These are phyloP conservation scores for Calameuta pallipes DNA, from an alignment of 2,888 invertebrate genomes.

Conservation along the genomic window DNA sequence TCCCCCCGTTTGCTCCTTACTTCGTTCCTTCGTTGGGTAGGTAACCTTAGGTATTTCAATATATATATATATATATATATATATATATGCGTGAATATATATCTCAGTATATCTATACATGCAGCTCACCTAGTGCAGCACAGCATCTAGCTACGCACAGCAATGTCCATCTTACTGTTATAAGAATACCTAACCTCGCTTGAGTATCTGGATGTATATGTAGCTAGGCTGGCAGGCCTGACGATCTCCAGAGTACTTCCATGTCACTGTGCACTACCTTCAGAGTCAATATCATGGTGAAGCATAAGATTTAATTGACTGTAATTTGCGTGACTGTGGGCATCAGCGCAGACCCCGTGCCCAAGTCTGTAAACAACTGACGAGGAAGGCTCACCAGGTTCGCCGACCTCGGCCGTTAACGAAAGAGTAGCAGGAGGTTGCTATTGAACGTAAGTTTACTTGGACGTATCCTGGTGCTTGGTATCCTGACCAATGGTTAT, in stretches of 20 bases:
- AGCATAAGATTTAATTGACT: constrained; percentile 50
- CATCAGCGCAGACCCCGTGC: constrained; percentile 30
- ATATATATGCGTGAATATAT: constrained; percentile 12
- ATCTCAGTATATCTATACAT: constrained; percentile 6
- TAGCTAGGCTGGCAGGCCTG: neutral
- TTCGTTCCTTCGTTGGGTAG: neutral
- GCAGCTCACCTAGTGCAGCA: neutral
- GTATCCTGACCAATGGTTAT: neutral
- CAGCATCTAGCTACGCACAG: neutral
- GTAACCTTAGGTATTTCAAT: constrained; percentile 7
- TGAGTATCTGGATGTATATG: neutral
- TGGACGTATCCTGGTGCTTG: neutral
- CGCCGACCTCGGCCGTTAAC: neutral
- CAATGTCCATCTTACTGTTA: neutral
- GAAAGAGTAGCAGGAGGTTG: neutral
- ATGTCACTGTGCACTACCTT: neutral
- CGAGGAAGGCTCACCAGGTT: constrained; percentile 8
- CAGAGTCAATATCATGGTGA: constrained; percentile 43
- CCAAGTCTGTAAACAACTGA: constrained; percentile 40
- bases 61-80: constrained; percentile 12
- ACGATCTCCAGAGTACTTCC: neutral
- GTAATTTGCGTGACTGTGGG: constrained; percentile 45
- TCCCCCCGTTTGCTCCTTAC: constrained; percentile 27
- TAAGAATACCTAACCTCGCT: neutral
- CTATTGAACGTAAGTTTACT: neutral